Evolutionary conservation across 2,888 invertebrate species (phyloP), one percentile per base, ranked within the genome.

Genomic region (Chrysotoxum bicinctum): DNA sequence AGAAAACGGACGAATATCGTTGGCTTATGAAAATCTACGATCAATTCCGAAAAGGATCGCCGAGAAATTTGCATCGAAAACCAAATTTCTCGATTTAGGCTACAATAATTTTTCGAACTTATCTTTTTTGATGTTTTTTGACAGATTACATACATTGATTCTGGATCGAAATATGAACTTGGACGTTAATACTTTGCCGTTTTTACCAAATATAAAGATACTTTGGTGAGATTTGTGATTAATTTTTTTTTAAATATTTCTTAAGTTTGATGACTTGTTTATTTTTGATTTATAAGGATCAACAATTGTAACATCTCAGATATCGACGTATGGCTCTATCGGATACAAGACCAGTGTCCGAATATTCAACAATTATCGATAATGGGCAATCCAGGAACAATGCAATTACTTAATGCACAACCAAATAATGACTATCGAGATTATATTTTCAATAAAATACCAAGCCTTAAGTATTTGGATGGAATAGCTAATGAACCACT

Each of bases 111-210:
- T 96, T 87, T 96, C 96, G 70, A 95, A 96, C 91, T 92, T 97
- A 70, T 94, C 95, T 85, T 96, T 96, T 89, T 90, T 97, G 43
- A 93, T 94, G 3, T 94, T 95, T 89, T 97, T 97, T 91, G 94
- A 94, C 78, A 93, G 94, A 78, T 91, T 97, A 75, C 95, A 95
- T 10, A 96, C 96, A 0, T 91, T 97, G 14, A 97, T 97, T 88
- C 93, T 97, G 87, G 98, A 98, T 91, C 95, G 95, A 88, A 98
- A 98, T 90, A 93, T 93, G 2, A 94, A 97, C 76, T 94, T 94
- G 32, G 94, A 96, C 52, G 94, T 94, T 68, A 95, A 95, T 40
- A 92, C 93, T 14, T 93, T 97, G 60, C 97, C 97, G 0, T 93
- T 93, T 48, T 91, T 97, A 90, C 95, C 95, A 0, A 94, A 94